Conservation (phyloP, 1,140 invertebrate genomes). For the Trichoplusia ni region DNA sequence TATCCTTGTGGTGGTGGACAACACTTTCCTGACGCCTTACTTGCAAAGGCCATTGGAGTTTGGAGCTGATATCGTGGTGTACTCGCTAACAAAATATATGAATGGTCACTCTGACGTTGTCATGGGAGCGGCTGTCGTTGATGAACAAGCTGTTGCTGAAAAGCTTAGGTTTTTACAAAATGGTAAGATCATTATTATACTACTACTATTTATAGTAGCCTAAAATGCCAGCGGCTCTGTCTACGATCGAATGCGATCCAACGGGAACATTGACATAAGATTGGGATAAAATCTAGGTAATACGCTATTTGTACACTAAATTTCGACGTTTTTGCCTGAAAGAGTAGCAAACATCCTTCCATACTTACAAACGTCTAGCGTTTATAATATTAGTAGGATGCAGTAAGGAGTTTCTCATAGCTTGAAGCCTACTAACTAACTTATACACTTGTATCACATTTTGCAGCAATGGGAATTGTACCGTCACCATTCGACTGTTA, state of each 20-base stretch:
- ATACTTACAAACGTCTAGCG: too few relatives aligned
- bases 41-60: slow-evolving; percentile 96
- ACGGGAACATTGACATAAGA: too few relatives aligned
- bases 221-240: too few relatives aligned
- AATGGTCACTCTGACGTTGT: slow-evolving; percentile 99
- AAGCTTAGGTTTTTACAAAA: slow-evolving; percentile 94
- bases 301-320: neutral
- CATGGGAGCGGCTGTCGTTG: slow-evolving; percentile 95
- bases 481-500: slow-evolving; percentile 98
- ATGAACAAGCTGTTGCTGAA: slow-evolving; percentile 87
- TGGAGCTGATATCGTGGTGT: slow-evolving; percentile 95
- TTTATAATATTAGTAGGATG: too few relatives aligned
- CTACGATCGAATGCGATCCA: too few relatives aligned
- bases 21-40: slow-evolving; percentile 98
- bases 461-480: slow-evolving; percentile 87
- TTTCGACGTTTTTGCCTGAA: neutral
- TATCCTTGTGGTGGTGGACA: slow-evolving; percentile 96
- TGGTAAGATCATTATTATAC: slow-evolving; percentile 80
- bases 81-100: slow-evolving; percentile 99
- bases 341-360: too few relatives aligned
- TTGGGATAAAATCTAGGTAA: too few relatives aligned
- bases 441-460: too few relatives aligned
- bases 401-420: too few relatives aligned
- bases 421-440: too few relatives aligned
- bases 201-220: too few relatives aligned